Evolutionary conservation across 2,113 vertebrate species (phyloP), one percentile per base, ranked within the genome.

Genomic region (Mustela nigripes): DNA sequence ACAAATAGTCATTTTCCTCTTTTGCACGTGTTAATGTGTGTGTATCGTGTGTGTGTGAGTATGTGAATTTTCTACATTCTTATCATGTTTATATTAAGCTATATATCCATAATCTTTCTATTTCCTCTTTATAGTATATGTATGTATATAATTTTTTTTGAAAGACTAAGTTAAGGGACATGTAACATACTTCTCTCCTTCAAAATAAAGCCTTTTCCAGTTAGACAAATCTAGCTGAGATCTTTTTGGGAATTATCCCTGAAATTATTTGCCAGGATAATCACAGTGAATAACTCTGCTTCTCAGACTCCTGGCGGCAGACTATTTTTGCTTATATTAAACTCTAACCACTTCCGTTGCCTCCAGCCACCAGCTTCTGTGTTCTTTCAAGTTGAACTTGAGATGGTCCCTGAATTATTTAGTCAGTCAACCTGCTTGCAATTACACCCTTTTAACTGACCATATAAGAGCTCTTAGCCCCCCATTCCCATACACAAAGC

Each of bases 361-460:
- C 18, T 85, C 83, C 31, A n/a, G 10, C 9, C 81, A 63, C 69
- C 18, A 69, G 33, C 22, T 63, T 74, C 67, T 92, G 33, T 69
- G 4, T 96, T 78, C 21, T 73, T 91, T 88, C 31, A 86, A 90
- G 67, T 16, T 96, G 48, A 92, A 33, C 36, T 74, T 82, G 15
- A 91, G 42, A n/a, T 67, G 48, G 18, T 36, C 73, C 45, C 86
- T 67, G 33, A 87, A 84, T 91, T 3, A 83, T 65, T 83, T 53
- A 63, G 48, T 78, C 18, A 73, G 16, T 5, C 21, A 50, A 19
- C n/a, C 16, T 76, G 6, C 19, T 71, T 87, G 16, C 11, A 86
- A 50, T 53, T 50, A 65, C 8, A 63, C 28, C 21, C 53, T 33
- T 79, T 93, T 58, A 62, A 81, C 4, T 60, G 36, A 60, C 69